Evolutionary conservation across 2,888 invertebrate species (phyloP), one percentile per base, ranked within the genome.

Genomic region (Andrena marginata): DNA sequence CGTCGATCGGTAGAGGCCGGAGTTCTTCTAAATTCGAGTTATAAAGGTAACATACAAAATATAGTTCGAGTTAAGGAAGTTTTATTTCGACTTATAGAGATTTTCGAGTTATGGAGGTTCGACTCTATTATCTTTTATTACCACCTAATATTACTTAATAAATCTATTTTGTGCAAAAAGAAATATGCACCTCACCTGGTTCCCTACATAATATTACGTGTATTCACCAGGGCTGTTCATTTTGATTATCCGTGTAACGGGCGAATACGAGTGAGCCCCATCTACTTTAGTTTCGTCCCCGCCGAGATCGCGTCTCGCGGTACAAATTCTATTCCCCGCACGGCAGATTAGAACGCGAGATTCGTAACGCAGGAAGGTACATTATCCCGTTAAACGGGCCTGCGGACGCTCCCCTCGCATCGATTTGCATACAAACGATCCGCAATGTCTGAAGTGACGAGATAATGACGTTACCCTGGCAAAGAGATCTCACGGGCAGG

Each of bases 381-480:
- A 80, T 80, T 64, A 73, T 69, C 74, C 56, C 33, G 60, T 74
- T 70, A 69, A 70, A 73, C 8, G 51, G 74, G 42, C 23, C 49
- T 49, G 54, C 49, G 65, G 70, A 75, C 71, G 70, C 70, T 75
- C 62, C 20, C 20, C 10, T 26, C 13, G 33, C 65, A 20, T 75
- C 49, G 72, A 74, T 79, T 69, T 74, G 69, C 80, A 70, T 70
- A 42, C 33, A 65, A 71, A 80, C 54, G 65, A 56, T 48, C 23
- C 63, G 42, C 2, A 7, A 29, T 29, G 65, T 73, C 82, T 70
- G 73, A 60, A 48, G 65, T 65, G 69, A 73, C 54, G 56, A 48
- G 82, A 83, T 82, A 82, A 77, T 77, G 69, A 73, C 64, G 69
- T 83, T 60, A 69, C 48, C 35, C 69, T 31, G 54, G 69, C 51